A percentile compares a stretch with the other conserved stretches of the same genome.
Conservation (phyloP, 2,797 vertebrate genomes). For the Mormyrops boulengeri region DNA sequence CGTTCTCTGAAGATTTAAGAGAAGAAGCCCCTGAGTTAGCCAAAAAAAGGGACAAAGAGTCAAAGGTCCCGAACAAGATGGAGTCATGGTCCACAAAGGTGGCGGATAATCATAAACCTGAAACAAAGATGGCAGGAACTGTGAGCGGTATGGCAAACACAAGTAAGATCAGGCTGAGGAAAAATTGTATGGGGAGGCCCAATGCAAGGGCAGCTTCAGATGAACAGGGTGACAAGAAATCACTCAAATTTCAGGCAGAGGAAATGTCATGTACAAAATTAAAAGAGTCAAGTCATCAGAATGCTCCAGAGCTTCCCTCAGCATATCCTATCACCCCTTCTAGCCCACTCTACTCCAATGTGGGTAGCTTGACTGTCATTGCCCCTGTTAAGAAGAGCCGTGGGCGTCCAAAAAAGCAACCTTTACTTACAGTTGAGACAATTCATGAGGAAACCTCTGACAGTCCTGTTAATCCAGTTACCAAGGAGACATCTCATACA, state of each 20-base stretch:
- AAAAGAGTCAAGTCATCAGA: conserved; percentile 62
- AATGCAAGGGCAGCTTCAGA: conserved; percentile 57
- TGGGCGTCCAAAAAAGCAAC: conserved; percentile 95
- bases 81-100: conserved; percentile 36
- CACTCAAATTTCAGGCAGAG: conserved; percentile 65
- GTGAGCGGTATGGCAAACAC: conserved; percentile 38
- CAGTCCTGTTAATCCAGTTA: conserved; percentile 83
- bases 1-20: conserved; percentile 64
- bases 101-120: conserved; percentile 39
- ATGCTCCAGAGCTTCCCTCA: conserved; percentile 82
- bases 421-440: conserved; percentile 91
- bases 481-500: conserved; percentile 67
- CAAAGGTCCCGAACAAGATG: conserved; percentile 61
- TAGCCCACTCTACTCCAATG: conserved; percentile 93
- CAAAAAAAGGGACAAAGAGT: conserved; percentile 56
- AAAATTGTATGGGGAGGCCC: conserved; percentile 62
- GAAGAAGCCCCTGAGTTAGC: conserved; percentile 55
- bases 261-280: conserved; percentile 85
- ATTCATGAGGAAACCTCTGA: conserved; percentile 93
- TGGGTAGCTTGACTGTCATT: conserved; percentile 93
- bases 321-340: conserved; percentile 94
- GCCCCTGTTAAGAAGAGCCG: conserved; percentile 91
- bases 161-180: conserved; percentile 64
- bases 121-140: conserved; percentile 31
- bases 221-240: conserved; percentile 46